Evolutionary conservation across 2,888 invertebrate species (phyloP).

Genomic region (Boloria euphrosyne): DNA sequence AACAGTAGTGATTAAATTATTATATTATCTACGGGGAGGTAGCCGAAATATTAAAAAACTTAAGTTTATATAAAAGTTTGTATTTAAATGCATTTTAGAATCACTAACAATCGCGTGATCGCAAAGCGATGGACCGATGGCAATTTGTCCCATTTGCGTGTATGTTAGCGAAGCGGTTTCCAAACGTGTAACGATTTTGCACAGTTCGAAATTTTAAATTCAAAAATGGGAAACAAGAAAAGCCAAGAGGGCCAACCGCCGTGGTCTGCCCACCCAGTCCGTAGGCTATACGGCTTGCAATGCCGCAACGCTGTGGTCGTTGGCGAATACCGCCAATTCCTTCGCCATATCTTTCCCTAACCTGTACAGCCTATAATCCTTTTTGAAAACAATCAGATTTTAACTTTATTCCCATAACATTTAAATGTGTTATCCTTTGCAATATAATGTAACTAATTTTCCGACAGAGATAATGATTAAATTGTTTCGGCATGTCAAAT

Average conservation of each 20-base stretch:
- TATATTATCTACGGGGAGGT: slow-evolving; percentile 53
- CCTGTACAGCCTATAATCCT: slow-evolving; percentile 60
- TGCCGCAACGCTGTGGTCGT: slow-evolving; percentile 69
- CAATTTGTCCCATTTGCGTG: slow-evolving; percentile 53
- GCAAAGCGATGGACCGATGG: slow-evolving; percentile 43
- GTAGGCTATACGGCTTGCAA: slow-evolving; percentile 58
- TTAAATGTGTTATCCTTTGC: slow-evolving; percentile 48
- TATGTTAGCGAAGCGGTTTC: slow-evolving; percentile 46
- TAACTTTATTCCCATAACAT: slow-evolving; percentile 46
- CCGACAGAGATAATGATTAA: slow-evolving; percentile 77
- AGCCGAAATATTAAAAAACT: background rate
- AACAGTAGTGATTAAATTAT: slow-evolving; percentile 61
- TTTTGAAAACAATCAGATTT: slow-evolving; percentile 43
- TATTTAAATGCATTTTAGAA: background rate
- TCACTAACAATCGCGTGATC: slow-evolving; percentile 48
- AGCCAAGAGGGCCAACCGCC: slow-evolving; percentile 60
- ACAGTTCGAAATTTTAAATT: slow-evolving; percentile 62
- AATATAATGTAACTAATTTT: slow-evolving; percentile 57
- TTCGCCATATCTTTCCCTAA: slow-evolving; percentile 60
- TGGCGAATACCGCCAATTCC: slow-evolving; percentile 82
- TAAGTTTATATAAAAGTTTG: background rate
- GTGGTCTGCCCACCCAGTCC: slow-evolving; percentile 76
- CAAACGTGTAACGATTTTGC: slow-evolving; percentile 54
- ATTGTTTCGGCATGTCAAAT: slow-evolving; percentile 82
- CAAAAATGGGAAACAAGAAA: slow-evolving; percentile 67